Percentiles rank a stretch among this genome's conserved stretches.
Conservation (phyloP, 2,113 vertebrate genomes). For the Excalfactoria chinensis region DNA sequence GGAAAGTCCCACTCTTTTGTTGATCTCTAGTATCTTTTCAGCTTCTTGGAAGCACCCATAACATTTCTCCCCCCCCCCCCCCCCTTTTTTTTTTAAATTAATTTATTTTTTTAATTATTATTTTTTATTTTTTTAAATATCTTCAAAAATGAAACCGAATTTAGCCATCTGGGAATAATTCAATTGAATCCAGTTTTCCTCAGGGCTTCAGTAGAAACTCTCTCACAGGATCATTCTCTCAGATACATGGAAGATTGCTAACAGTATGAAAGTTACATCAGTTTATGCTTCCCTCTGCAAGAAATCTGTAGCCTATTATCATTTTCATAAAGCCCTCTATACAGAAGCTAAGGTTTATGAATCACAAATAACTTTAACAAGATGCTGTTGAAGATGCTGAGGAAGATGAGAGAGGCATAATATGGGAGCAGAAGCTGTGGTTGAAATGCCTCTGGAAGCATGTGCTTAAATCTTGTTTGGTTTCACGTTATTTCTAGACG, state of each 20-base stretch:
- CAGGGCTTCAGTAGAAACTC: background rate
- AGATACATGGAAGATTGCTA: background rate
- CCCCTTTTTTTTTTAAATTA: background rate
- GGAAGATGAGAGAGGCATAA: background rate
- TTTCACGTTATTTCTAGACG: slow-evolving; percentile 23
- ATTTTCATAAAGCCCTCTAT: background rate
- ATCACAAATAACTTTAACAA: background rate
- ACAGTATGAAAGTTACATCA: background rate
- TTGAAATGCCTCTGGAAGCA: slow-evolving; percentile 25
- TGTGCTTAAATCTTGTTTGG: slow-evolving; percentile 20
- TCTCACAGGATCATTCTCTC: background rate
- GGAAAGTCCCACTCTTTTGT: background rate
- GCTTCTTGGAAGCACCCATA: background rate
- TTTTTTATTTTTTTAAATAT: background rate
- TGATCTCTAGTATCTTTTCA: background rate
- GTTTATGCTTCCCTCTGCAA: background rate
- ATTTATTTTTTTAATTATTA: too few species aligned
- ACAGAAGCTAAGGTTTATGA: background rate
- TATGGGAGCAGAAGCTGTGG: background rate
- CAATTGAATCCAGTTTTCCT: background rate
- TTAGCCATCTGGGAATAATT: background rate
- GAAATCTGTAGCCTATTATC: background rate
- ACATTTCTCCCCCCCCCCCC: too few species aligned
- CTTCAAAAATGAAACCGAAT: background rate
- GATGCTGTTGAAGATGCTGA: background rate